Evolutionary conservation across 2,888 invertebrate species (phyloP), one percentile per base, ranked within the genome.

Genomic region (Schizotus pectinicornis): DNA sequence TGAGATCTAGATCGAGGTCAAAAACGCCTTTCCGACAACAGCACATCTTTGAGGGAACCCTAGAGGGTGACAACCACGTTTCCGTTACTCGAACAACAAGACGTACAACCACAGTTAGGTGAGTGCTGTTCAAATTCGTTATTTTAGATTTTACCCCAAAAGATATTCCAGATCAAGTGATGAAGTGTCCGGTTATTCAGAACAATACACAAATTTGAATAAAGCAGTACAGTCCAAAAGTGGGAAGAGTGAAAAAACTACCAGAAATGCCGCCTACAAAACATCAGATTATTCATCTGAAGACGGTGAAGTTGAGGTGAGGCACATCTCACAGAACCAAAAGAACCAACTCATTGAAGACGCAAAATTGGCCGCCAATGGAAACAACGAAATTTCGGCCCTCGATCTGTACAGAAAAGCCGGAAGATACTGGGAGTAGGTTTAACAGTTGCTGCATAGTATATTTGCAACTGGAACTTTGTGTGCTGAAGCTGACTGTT

Each of bases 401-500:
- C 87, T 88, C 72, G 83, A 88, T 68, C 84, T 91, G 61, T 92
- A 92, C 78, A 88, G 86, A 78, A 85, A 87, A 78, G 89, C 90
- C 32, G 89, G 89, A 55, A 90, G 91, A 78, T 92, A 92, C 81
- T 92, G 92, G 92, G 91, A 91, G 92, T 92, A 72, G 85, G 91
- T 87, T 63, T 39, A 33, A 36, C 42, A 48, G 42, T 37, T 54
- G 35, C 45, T 45, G 30, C 7, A 7, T 33, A 56, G 33, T 46
- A 45, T 48, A 39, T 46, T 39, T 11, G n/a, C n/a, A n/a, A n/a
- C n/a, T n/a, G n/a, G n/a, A n/a, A n/a, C n/a, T n/a, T n/a, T n/a
- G n/a, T n/a, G n/a, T n/a, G n/a, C n/a, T n/a, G n/a, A n/a, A n/a
- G n/a, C n/a, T n/a, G n/a, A n/a, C n/a, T n/a, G n/a, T n/a, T n/a